Conservation (phyloP, 2,797 vertebrate genomes). For the Aratinga solstitialis region DNA sequence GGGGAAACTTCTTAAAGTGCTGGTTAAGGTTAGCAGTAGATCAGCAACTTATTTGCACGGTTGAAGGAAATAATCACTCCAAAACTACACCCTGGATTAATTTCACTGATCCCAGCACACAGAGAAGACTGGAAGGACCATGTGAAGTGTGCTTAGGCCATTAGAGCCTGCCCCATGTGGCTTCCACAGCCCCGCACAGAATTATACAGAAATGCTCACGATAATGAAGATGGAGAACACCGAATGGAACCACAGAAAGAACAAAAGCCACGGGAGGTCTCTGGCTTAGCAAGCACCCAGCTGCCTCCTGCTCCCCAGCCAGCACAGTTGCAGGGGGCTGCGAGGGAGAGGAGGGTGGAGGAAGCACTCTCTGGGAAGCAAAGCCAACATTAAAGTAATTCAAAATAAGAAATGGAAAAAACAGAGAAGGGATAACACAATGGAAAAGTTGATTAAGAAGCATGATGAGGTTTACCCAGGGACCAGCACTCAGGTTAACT, state of each 20-base stretch:
- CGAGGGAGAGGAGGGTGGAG: not conserved
- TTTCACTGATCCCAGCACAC: not conserved
- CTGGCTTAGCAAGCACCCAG: not conserved
- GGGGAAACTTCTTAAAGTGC: not conserved
- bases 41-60: not conserved
- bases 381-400: not conserved
- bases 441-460: not conserved
- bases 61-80: conserved; percentile 28
- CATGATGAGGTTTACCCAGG: not conserved
- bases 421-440: not conserved
- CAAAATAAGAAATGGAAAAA: not conserved
- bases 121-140: conserved; percentile 14
- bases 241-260: not conserved
- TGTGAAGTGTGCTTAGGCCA: not conserved
- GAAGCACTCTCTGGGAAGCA: not conserved
- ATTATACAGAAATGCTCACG: not conserved
- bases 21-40: conserved; percentile 11
- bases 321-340: not conserved
- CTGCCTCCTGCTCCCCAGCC: not conserved
- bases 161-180: not conserved
- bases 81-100: conserved; percentile 50
- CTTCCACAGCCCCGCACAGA: not conserved
- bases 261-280: not conserved
- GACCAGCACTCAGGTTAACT: not conserved
- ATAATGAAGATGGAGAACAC: not conserved